Conservation (phyloP, 2,888 invertebrate genomes). For the Papilio demoleus region DNA sequence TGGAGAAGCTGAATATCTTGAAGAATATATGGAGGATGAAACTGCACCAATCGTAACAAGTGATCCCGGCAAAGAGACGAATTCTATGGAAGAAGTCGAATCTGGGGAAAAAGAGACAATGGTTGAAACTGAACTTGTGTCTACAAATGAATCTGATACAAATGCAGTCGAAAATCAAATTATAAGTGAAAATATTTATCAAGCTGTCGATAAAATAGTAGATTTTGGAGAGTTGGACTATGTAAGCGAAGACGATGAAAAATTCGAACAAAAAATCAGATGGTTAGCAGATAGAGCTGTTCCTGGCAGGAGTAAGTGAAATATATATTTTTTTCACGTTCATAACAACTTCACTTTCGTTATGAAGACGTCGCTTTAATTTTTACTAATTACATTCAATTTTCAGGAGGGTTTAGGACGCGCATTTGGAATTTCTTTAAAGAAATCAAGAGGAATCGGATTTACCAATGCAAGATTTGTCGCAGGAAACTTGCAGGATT, state of each 20-base stretch:
- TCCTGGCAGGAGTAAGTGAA: slow-evolving; percentile 30
- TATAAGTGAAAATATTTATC: slow-evolving; percentile 17
- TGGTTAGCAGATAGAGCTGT: slow-evolving; percentile 34
- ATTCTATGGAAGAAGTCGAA: background rate
- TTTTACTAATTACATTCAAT: background rate
- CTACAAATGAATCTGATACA: background rate
- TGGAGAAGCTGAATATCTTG: slow-evolving; percentile 28
- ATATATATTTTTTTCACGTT: background rate
- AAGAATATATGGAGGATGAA: slow-evolving; percentile 20
- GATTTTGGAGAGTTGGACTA: slow-evolving; percentile 26
- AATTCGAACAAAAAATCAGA: slow-evolving; percentile 32
- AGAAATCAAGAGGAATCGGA: slow-evolving; percentile 1
- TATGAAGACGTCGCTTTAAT: background rate
- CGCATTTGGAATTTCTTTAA: slow-evolving; percentile 42
- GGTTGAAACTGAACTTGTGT: background rate
- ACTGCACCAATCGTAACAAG: background rate
- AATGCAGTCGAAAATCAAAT: background rate
- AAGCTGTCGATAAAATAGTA: slow-evolving; percentile 25
- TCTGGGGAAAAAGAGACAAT: background rate
- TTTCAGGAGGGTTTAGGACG: slow-evolving; percentile 34
- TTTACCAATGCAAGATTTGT: slow-evolving; percentile 39
- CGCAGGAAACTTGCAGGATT: slow-evolving; percentile 25
- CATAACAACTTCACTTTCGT: background rate
- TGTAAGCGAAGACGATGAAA: slow-evolving; percentile 27
- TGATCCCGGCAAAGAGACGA: background rate